Evolutionary conservation across 2,888 invertebrate genomes (phyloP).

Genomic region (Heliconius charithonia): DNA sequence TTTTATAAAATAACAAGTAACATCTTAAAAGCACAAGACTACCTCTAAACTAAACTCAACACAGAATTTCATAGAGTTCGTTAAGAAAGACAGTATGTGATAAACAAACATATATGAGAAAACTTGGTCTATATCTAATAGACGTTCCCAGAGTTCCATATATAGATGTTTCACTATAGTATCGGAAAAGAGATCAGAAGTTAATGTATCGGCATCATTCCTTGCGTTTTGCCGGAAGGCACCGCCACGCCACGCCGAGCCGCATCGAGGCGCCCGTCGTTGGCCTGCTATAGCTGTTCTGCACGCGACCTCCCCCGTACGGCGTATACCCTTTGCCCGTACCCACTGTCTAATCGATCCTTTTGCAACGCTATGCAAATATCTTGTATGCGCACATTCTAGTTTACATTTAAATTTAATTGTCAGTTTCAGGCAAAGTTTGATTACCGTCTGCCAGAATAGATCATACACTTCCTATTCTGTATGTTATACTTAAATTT

Average conservation of each 20-base stretch:
- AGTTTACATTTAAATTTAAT: conserved; percentile 43
- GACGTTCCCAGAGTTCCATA: conserved; percentile 81
- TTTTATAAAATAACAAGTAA: neutral
- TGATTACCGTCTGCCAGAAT: conserved; percentile 32
- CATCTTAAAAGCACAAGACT: neutral
- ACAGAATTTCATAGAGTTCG: neutral
- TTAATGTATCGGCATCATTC: conserved; percentile 84
- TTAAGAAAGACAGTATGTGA: conserved; percentile 55
- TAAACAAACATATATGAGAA: conserved; percentile 53
- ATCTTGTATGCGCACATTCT: conserved; percentile 43
- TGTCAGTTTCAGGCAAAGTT: conserved; percentile 38
- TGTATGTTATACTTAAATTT: neutral
- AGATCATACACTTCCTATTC: neutral
- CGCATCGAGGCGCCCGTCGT: conserved; percentile 49
- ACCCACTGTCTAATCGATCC: conserved; percentile 71
- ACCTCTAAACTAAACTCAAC: neutral
- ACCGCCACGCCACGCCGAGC: conserved; percentile 60
- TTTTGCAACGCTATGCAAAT: conserved; percentile 60
- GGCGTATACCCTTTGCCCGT: conserved; percentile 54
- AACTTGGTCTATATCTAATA: conserved; percentile 78
- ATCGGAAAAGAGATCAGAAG: conserved; percentile 84
- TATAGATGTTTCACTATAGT: conserved; percentile 80
- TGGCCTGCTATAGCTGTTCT: conserved; percentile 61
- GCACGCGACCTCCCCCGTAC: conserved; percentile 71
- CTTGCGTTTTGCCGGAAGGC: conserved; percentile 82